phyloP scores from a whole-genome alignment of 2,113 vertebrate genomes.

The Verasper variegatus region DNA sequence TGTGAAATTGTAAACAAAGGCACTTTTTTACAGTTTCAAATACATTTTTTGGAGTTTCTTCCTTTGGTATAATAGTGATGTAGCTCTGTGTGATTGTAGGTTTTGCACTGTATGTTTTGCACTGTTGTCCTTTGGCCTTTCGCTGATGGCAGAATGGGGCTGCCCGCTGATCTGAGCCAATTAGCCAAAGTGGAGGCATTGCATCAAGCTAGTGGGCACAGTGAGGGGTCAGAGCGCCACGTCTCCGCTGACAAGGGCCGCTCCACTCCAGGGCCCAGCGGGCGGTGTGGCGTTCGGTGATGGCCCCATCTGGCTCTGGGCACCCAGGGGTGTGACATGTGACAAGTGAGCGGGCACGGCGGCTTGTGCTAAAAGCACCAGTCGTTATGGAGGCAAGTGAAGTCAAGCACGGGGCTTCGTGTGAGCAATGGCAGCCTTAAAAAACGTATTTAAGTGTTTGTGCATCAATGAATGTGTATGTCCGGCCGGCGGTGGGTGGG shows the following conservation, averaged over 20 bases:
- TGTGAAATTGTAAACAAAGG: not conserved
- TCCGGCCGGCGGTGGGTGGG: conserved; percentile 47
- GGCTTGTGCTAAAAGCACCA: conserved; percentile 55
- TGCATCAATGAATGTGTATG: conserved; percentile 58
- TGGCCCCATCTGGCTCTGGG: conserved; percentile 60
- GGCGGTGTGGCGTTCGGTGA: conserved; percentile 48
- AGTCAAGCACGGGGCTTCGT: conserved; percentile 60
- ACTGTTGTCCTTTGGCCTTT: conserved; percentile 41
- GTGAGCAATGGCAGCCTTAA: conserved; percentile 51
- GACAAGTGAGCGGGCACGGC: conserved; percentile 64
- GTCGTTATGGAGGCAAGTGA: conserved; percentile 66
- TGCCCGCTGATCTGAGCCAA: conserved; percentile 73
- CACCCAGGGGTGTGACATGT: conserved; percentile 72
- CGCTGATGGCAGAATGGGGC: conserved; percentile 36
- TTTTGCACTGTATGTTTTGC: conserved; percentile 22
- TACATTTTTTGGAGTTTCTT: too few relatives aligned
- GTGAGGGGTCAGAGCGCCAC: conserved; percentile 70
- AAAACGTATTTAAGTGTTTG: conserved; percentile 63
- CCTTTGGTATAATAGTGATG: conserved; percentile 3
- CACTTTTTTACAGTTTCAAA: conserved; percentile 3
- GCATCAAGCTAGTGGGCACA: conserved; percentile 70
- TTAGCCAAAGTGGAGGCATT: conserved; percentile 67
- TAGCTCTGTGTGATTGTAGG: conserved; percentile 4
- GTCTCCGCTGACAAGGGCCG: conserved; percentile 61
- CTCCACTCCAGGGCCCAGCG: conserved; percentile 53